Evolutionary conservation across 1,140 invertebrate species (phyloP).

Genomic region (Ladona fulva): DNA sequence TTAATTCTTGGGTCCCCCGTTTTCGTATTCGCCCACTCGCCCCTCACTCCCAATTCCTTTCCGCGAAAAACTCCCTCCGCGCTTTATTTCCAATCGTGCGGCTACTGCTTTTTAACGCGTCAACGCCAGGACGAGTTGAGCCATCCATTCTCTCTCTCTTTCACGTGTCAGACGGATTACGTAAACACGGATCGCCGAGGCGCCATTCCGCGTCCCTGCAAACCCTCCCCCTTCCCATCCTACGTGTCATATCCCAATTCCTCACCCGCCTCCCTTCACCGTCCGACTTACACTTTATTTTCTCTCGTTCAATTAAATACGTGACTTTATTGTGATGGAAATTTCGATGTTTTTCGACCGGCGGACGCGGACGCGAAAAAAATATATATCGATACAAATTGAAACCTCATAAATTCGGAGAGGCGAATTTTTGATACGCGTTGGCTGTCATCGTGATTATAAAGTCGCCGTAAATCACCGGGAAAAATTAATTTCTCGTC

Average conservation of each 20-base stretch:
- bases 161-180: not conserved
- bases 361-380: too few relatives aligned
- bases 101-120: not conserved
- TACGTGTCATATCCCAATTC: not conserved
- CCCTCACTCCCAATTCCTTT: not conserved
- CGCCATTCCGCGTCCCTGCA: not conserved
- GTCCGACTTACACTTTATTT: not conserved
- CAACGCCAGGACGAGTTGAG: not conserved
- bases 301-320: not conserved
- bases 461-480: not conserved
- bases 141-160: not conserved
- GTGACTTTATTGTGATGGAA: not conserved
- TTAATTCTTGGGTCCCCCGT: not conserved
- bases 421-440: not conserved
- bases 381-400: too few relatives aligned
- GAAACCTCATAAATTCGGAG: not conserved
- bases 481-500: not conserved
- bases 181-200: not conserved
- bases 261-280: not conserved
- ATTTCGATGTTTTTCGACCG: not conserved
- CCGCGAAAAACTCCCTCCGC: not conserved
- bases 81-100: not conserved
- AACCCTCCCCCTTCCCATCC: not conserved
- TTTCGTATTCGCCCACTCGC: not conserved
- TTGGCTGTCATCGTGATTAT: not conserved